These are phyloP conservation scores for Esox niger DNA, from an alignment of 2,113 vertebrate genomes.

Conservation along the genomic window DNA sequence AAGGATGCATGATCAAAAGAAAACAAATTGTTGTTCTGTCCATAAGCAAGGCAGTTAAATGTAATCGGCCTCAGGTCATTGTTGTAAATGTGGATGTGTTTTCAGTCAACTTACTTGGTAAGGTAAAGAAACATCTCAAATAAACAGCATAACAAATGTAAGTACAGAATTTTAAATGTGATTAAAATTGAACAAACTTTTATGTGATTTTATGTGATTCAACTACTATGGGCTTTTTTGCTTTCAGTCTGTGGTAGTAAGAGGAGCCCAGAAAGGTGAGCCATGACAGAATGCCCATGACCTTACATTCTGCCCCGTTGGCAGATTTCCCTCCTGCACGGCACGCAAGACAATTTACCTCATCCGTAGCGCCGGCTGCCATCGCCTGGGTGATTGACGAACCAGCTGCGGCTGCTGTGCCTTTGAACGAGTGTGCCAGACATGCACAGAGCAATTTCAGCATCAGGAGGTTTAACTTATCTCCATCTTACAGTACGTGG, in stretches of 20 bases:
- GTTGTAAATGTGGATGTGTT: no score
- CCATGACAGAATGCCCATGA: not conserved
- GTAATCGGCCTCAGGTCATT: no score
- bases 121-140: no score
- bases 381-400: slow-evolving; percentile 21
- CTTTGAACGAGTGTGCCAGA: slow-evolving; percentile 28
- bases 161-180: not conserved
- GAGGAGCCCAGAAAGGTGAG: not conserved
- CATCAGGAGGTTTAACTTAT: slow-evolving; percentile 34
- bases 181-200: no score
- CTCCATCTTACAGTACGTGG: slow-evolving; percentile 12
- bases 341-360: slow-evolving; percentile 21
- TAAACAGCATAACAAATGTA: not conserved
- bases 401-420: not conserved
- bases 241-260: not conserved
- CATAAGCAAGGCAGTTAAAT: no score
- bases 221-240: not conserved
- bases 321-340: slow-evolving; percentile 8
- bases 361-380: slow-evolving; percentile 10
- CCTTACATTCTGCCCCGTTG: slow-evolving; percentile 17
- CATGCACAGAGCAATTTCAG: slow-evolving; percentile 28
- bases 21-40: no score
- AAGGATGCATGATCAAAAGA: no score
- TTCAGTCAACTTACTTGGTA: no score
- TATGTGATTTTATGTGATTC: not conserved